phyloP scores from a whole-genome alignment of 1,140 invertebrate species.

The Triops longicaudatus region DNA sequence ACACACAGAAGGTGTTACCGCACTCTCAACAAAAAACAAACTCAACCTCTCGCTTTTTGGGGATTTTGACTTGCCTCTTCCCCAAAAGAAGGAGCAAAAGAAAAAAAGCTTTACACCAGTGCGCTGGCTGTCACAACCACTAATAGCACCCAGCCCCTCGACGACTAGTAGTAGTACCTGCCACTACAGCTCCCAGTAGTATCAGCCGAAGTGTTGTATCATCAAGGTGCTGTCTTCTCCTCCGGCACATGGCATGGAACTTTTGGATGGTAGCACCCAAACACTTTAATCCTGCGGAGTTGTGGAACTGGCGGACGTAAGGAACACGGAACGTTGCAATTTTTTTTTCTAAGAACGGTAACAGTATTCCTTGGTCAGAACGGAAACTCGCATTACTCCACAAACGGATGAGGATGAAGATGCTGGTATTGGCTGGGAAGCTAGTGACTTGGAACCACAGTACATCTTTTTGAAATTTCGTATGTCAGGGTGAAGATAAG shows the following conservation, averaged over 20 bases:
- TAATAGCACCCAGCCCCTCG: neutral
- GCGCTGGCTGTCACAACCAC: neutral
- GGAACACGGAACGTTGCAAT: too few species aligned
- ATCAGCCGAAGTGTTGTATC: neutral
- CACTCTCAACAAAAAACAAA: too few species aligned
- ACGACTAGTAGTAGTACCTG: neutral
- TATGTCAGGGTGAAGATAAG: too few species aligned
- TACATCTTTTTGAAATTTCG: neutral
- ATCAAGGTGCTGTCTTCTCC: neutral
- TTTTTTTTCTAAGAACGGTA: neutral
- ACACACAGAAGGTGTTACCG: neutral
- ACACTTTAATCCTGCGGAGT: neutral
- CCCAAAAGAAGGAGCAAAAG: neutral
- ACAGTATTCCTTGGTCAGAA: neutral
- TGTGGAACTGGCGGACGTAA: neutral
- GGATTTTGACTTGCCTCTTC: too few species aligned
- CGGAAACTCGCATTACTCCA: neutral
- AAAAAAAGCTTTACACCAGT: neutral
- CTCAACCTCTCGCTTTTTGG: too few species aligned
- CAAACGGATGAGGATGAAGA: neutral
- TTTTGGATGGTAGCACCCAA: neutral
- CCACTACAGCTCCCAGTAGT: conserved; percentile 11
- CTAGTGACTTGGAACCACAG: neutral
- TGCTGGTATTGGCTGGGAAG: neutral
- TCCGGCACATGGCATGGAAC: conserved; percentile 10